Evolutionary conservation across 2,797 vertebrate species (phyloP).

Genomic region (Thunnus albacares): DNA sequence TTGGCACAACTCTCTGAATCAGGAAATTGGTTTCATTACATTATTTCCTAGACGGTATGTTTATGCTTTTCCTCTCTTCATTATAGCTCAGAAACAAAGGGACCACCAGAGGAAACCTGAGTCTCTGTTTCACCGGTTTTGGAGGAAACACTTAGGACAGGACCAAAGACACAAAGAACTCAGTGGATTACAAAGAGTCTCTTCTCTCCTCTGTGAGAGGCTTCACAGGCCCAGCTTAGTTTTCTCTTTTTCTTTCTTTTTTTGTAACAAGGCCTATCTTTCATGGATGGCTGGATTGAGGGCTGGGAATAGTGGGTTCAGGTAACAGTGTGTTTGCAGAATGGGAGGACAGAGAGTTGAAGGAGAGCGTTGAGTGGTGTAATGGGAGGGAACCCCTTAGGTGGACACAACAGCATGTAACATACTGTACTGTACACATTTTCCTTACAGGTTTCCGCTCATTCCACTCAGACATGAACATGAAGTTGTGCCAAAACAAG

Average conservation of each 20-base stretch:
- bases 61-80: conserved; percentile 66
- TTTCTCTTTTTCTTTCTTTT: conserved; percentile 22
- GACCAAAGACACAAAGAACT: conserved; percentile 56
- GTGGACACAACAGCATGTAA: conserved; percentile 17
- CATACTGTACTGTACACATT: conserved; percentile 4
- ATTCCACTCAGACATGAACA: conserved; percentile 4
- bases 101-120: conserved; percentile 68
- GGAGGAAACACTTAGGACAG: conserved; percentile 72
- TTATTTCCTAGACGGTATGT: conserved; percentile 51
- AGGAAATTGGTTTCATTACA: conserved; percentile 70
- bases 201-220: conserved; percentile 72
- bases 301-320: conserved; percentile 74
- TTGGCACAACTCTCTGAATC: conserved; percentile 36
- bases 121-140: conserved; percentile 42
- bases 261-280: conserved; percentile 69
- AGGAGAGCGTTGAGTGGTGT: conserved; percentile 47
- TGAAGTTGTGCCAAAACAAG: conserved; percentile 39
- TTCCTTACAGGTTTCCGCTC: background rate
- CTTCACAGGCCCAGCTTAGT: conserved; percentile 62
- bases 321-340: conserved; percentile 63
- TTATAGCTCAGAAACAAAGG: conserved; percentile 69
- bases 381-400: conserved; percentile 28
- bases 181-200: conserved; percentile 73
- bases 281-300: conserved; percentile 52
- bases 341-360: conserved; percentile 24